Evolutionary conservation across 2,797 vertebrate genomes (phyloP).

Genomic region (Aulostomus chinensis): DNA sequence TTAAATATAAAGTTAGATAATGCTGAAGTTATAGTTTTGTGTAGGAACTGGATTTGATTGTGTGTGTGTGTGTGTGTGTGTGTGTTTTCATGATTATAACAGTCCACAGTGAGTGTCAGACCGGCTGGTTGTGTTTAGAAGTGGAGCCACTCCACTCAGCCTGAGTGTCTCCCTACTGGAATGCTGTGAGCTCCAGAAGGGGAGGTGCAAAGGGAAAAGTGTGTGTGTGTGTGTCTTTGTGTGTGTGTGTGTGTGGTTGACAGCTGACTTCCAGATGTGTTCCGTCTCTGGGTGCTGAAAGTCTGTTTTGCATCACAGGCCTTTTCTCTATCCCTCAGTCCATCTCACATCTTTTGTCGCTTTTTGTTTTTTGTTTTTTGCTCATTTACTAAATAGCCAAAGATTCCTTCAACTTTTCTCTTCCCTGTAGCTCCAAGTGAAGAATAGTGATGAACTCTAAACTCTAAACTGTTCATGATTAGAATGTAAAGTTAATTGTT

Average conservation of each 20-base stretch:
- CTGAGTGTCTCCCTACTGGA: constrained; percentile 83
- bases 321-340: constrained; percentile 33
- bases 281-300: constrained; percentile 56
- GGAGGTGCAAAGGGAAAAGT: constrained; percentile 58
- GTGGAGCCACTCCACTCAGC: constrained; percentile 80
- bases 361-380: background rate
- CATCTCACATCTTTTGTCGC: constrained; percentile 13
- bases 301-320: constrained; percentile 79
- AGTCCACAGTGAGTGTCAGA: constrained; percentile 64
- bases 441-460: too few species aligned
- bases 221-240: constrained; percentile 34
- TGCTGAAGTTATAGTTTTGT: too few species aligned
- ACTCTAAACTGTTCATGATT: too few species aligned
- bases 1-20: too few species aligned
- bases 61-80: constrained; percentile 16
- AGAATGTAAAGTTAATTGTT: too few species aligned
- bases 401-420: background rate
- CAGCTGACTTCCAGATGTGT: constrained; percentile 87
- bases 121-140: constrained; percentile 80
- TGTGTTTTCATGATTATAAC: constrained; percentile 35
- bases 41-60: background rate
- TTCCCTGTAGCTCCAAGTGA: too few species aligned
- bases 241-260: constrained; percentile 62
- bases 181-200: constrained; percentile 74
- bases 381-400: background rate